Base-by-base conservation (phyloP, 2,797 vertebrate genomes). In the Discoglossus pictus region DNA sequence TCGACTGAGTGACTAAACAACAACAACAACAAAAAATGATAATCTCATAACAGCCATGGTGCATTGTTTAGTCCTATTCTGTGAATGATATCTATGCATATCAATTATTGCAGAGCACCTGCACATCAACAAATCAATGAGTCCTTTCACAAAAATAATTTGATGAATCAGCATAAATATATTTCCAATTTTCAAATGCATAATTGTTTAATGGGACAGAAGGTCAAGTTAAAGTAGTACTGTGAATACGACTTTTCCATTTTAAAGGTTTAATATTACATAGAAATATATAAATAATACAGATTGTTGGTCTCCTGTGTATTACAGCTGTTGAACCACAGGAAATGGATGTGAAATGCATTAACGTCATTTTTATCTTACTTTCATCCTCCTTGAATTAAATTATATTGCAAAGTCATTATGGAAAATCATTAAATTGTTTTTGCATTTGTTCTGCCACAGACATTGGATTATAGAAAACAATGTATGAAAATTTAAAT, bases 291-390 rank as follows among this genome's bases (percentile, higher is more conserved):
- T 64, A 38, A 71, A 71, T 71, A 35, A 44, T 59, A 52, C 59
- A 54, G 36, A 63, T 15, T 7, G 38, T 59, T 67, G 60, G 35
- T 43, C 51, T 56, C 17, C 1, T 17, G 34, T 63, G 60, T 52
- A 70, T 70, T 58, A 55, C 27, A 10, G 25, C 17, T n/a, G 35
- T 7, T 13, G 10, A 50, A 51, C 51, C 60, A 43, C 35, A 70
- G 68, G 52, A 70, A 70, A 70, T 70, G 60, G 60, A 71, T 58
- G 16, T 15, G 20, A 69, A 64, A 8, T 46, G 53, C 61, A 71
- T 71, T 56, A 71, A 55, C 21, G 36, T 23, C 51, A 25, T 43
- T 15, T 23, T 44, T 23, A 42, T 51, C 25, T 16, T 50, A 47
- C 16, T 15, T 20, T 16, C 20, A 21, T 55, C 50, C 55, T 12